Conservation (phyloP, 1,140 invertebrate species). For the Drosophila subobscura region DNA sequence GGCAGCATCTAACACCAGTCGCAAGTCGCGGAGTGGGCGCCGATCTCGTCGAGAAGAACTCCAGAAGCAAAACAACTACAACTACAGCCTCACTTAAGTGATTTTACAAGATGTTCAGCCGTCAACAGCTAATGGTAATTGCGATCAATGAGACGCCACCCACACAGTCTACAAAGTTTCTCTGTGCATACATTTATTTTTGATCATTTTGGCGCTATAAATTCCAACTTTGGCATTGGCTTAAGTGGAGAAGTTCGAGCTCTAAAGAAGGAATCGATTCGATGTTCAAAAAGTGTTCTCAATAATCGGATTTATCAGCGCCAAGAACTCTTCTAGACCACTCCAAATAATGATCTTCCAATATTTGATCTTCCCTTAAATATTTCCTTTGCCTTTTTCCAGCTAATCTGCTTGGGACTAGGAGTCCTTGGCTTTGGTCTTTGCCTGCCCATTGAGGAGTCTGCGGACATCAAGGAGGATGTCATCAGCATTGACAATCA, state of each 20-base stretch:
- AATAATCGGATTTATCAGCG: not conserved
- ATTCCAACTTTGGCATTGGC: too few species aligned
- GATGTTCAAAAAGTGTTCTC: not conserved
- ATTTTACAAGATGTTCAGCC: constrained; percentile 61
- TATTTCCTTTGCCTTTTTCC: not conserved
- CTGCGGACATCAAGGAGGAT: constrained; percentile 66
- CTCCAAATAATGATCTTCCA: not conserved
- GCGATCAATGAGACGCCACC: constrained; percentile 45
- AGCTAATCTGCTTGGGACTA: constrained; percentile 40
- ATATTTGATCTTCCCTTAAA: too few species aligned
- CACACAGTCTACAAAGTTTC: not conserved
- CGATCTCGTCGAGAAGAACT: constrained; percentile 35
- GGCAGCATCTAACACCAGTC: constrained; percentile 76
- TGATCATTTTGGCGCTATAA: too few species aligned
- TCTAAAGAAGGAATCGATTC: too few species aligned
- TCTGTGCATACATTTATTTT: too few species aligned
- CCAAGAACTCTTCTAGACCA: too few species aligned
- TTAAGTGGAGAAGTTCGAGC: too few species aligned
- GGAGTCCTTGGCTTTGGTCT: constrained; percentile 3
- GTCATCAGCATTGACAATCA: constrained; percentile 71
- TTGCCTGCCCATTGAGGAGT: constrained; percentile 24
- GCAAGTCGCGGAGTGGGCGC: constrained; percentile 51
- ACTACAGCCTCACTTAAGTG: not conserved
- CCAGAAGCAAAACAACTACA: constrained; percentile 9
- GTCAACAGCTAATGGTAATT: constrained; percentile 70